A percentile compares a stretch with the other conserved stretches of the same genome.
These are phyloP conservation scores for Heliconius congener DNA, from an alignment of 1,140 invertebrate genomes.

Conservation along the genomic window DNA sequence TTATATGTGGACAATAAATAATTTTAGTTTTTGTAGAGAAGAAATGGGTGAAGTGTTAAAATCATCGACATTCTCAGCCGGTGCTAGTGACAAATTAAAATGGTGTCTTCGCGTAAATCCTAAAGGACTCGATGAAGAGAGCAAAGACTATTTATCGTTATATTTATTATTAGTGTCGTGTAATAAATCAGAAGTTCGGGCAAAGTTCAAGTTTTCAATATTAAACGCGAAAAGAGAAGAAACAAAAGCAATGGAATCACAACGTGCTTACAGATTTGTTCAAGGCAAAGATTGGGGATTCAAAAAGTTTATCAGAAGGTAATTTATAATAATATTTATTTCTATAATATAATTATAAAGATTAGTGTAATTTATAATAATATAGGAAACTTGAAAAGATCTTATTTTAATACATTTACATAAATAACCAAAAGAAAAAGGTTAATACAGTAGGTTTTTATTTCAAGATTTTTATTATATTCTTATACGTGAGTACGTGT, in stretches of 20 bases:
- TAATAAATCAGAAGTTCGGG: slow-evolving; percentile 99
- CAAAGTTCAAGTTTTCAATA: slow-evolving; percentile 99
- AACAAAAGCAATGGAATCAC: slow-evolving; percentile 98
- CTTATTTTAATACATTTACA: too few relatives aligned
- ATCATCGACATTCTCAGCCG: slow-evolving; percentile 99
- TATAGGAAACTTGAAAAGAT: too few relatives aligned
- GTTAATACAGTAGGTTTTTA: too few relatives aligned
- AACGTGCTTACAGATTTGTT: slow-evolving; percentile 97
- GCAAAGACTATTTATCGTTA: slow-evolving; percentile 99
- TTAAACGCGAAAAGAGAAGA: slow-evolving; percentile 99
- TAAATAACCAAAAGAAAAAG: too few relatives aligned
- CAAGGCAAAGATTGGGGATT: slow-evolving; percentile 99
- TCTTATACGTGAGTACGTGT: not conserved
- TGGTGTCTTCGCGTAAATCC: slow-evolving; percentile 99
- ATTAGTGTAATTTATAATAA: not conserved
- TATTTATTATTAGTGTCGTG: slow-evolving; percentile 99
- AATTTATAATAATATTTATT: not conserved
- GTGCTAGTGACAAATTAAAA: slow-evolving; percentile 99
- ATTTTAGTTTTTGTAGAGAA: slow-evolving; percentile 99
- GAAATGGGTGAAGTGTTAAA: slow-evolving; percentile 99
- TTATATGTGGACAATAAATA: slow-evolving; percentile 99
- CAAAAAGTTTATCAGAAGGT: slow-evolving; percentile 97
- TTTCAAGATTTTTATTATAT: too few relatives aligned
- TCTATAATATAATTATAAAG: slow-evolving; percentile 10
- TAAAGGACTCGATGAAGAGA: slow-evolving; percentile 99